Evolutionary conservation across 2,888 invertebrate genomes (phyloP).

Genomic region (Tiliacea citrago): DNA sequence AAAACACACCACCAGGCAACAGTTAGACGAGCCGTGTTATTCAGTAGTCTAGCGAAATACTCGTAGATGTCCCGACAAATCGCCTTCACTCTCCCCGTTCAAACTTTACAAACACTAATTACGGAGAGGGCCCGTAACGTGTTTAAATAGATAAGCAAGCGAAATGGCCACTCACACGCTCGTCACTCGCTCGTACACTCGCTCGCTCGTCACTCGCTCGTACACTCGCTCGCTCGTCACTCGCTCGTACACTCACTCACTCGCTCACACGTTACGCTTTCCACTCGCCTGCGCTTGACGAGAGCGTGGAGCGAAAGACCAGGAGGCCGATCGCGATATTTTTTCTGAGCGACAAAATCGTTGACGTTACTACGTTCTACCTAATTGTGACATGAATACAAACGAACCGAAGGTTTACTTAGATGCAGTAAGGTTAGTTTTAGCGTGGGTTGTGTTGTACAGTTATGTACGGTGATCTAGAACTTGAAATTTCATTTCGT

Average conservation of each 20-base stretch:
- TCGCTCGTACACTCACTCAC: not conserved
- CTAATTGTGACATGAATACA: not conserved
- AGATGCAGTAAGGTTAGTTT: not conserved
- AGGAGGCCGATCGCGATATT: too few species aligned
- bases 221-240: too few species aligned
- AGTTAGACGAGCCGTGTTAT: slow-evolving; percentile 15
- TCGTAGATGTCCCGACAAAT: slow-evolving; percentile 34
- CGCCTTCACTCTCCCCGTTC: slow-evolving; percentile 9
- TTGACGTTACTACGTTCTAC: too few species aligned
- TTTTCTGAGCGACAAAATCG: too few species aligned
- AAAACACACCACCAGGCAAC: not conserved
- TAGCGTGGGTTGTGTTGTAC: not conserved
- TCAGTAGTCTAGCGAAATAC: slow-evolving; percentile 4
- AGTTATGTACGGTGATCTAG: slow-evolving; percentile 20
- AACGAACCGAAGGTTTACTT: not conserved
- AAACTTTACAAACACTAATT: slow-evolving; percentile 45
- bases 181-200: too few species aligned
- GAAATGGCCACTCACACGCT: slow-evolving; percentile 9
- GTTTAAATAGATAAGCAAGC: slow-evolving; percentile 17
- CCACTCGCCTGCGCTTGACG: not conserved
- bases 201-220: too few species aligned
- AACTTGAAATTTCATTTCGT: slow-evolving; percentile 38
- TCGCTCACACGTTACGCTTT: not conserved
- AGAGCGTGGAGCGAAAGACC: not conserved
- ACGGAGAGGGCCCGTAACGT: slow-evolving; percentile 1